A percentile compares a stretch with the other conserved stretches of the same genome.
Conservation (phyloP, 2,113 vertebrate species). For the Pituophis catenifer region DNA sequence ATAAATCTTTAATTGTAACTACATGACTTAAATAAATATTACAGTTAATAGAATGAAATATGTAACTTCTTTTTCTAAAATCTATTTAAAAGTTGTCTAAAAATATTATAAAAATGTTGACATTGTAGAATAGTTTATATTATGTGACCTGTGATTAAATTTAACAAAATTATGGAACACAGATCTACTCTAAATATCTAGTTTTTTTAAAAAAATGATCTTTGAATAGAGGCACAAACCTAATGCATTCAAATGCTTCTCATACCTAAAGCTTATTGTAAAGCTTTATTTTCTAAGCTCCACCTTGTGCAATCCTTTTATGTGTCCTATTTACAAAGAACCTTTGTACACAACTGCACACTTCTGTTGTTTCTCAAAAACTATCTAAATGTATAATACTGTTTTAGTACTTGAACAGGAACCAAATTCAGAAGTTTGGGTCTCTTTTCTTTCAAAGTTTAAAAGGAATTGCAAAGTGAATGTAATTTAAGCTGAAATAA, state of each 20-base stretch:
- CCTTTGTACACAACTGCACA: background rate
- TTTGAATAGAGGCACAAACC: background rate
- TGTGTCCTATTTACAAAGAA: background rate
- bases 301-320: background rate
- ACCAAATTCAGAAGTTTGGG: background rate
- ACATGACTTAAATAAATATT: slow-evolving; percentile 38
- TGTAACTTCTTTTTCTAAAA: slow-evolving; percentile 51
- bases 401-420: background rate
- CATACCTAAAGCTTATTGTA: background rate
- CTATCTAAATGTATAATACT: background rate
- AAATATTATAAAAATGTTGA: slow-evolving; percentile 43
- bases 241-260: background rate
- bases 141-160: slow-evolving; percentile 50
- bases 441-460: background rate
- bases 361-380: background rate
- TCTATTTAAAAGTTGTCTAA: slow-evolving; percentile 32
- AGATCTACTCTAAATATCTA: background rate
- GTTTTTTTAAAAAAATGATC: background rate
- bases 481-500: background rate
- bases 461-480: background rate
- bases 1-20: slow-evolving; percentile 23
- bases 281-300: background rate
- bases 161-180: slow-evolving; percentile 38
- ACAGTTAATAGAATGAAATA: slow-evolving; percentile 38
- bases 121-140: slow-evolving; percentile 48